Percentiles rank a stretch among this genome's conserved stretches.
These are phyloP conservation scores for Strigops habroptila DNA, from an alignment of 2,113 vertebrate genomes.

Conservation along the genomic window DNA sequence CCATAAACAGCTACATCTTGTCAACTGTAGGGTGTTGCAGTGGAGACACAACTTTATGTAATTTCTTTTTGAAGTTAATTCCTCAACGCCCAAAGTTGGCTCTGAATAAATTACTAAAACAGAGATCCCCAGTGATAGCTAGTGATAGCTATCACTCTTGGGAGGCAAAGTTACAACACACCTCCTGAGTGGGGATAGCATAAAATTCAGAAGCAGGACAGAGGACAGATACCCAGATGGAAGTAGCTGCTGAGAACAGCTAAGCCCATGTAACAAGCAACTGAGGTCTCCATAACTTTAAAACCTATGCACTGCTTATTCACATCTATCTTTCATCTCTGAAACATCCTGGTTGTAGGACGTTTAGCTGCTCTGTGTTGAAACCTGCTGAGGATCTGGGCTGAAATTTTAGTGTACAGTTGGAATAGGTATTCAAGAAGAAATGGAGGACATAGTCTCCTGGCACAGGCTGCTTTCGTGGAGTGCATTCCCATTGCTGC, in stretches of 20 bases:
- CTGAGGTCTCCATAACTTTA: background rate
- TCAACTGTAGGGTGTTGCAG: fast-evolving
- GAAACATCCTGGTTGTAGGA: background rate
- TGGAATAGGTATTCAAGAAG: background rate
- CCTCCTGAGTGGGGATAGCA: background rate
- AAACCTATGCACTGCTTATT: background rate
- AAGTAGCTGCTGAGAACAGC: background rate
- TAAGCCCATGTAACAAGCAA: background rate
- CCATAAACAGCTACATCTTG: background rate
- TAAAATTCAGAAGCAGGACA: background rate
- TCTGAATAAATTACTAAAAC: background rate
- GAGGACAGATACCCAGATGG: background rate
- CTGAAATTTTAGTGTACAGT: background rate
- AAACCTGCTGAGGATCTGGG: background rate
- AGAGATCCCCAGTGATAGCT: background rate
- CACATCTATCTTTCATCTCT: background rate
- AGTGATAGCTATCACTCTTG: fast-evolving
- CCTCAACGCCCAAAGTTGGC: background rate
- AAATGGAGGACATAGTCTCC: background rate
- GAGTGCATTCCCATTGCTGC: background rate
- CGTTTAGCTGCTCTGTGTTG: background rate
- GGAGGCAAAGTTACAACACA: background rate
- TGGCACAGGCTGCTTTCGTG: background rate
- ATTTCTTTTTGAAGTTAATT: background rate
- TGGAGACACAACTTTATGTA: background rate